Conservation (phyloP, 2,888 invertebrate species). For the Dexiosoma caninum region DNA sequence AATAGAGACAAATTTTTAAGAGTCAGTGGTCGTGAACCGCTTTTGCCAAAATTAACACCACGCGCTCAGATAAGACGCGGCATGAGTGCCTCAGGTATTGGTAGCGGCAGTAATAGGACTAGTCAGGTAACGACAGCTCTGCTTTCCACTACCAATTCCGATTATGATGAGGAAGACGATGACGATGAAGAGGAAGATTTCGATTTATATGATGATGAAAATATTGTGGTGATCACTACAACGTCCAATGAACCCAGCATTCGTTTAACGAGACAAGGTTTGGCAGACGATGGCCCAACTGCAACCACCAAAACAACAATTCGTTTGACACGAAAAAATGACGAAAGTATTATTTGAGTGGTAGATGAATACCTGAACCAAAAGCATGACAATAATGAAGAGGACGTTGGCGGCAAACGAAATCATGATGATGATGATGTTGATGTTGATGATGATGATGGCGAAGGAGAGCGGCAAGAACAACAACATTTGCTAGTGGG, state of each 20-base stretch:
- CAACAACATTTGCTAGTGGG: constrained; percentile 52
- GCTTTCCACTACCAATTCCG: constrained; percentile 82
- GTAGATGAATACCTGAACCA: constrained; percentile 45
- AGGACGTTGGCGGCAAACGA: neutral
- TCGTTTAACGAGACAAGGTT: constrained; percentile 26
- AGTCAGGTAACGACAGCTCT: constrained; percentile 80
- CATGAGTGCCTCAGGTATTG: constrained; percentile 67
- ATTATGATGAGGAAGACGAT: constrained; percentile 74
- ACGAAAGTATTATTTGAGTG: constrained; percentile 77
- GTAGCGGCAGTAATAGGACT: constrained; percentile 76
- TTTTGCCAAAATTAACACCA: constrained; percentile 81
- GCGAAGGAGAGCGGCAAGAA: constrained; percentile 56
- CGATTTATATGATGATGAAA: constrained; percentile 77
- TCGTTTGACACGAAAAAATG: constrained; percentile 73
- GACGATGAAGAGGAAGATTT: constrained; percentile 71
- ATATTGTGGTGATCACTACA: constrained; percentile 76
- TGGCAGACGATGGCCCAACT: constrained; percentile 44
- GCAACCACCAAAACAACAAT: constrained; percentile 72
- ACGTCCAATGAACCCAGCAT: constrained; percentile 38
- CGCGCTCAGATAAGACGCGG: constrained; percentile 82
- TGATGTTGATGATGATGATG: constrained; percentile 46
- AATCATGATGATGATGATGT: constrained; percentile 17
- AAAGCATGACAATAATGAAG: constrained; percentile 33
- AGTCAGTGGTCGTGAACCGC: constrained; percentile 78
- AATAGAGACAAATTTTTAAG: constrained; percentile 56